A percentile compares a stretch with the other conserved stretches of the same genome.
phyloP scores from a whole-genome alignment of 2,797 vertebrate species.

The Sparidentex hasta region DNA sequence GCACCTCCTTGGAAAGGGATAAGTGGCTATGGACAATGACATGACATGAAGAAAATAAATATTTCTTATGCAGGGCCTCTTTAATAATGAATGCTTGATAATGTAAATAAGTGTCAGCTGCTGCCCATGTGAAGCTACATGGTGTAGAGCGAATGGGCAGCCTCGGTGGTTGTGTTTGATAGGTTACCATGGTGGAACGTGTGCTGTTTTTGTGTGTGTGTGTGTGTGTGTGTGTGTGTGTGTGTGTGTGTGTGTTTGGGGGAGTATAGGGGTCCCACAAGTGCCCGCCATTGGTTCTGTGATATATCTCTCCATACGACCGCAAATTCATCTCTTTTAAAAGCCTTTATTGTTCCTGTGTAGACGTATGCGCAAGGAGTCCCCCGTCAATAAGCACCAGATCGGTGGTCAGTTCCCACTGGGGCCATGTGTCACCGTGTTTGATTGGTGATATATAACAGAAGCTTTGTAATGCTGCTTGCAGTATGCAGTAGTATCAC shows the following conservation, averaged over 20 bases:
- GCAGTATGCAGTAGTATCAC: neutral
- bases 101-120: neutral
- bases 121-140: neutral
- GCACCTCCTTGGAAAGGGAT: too few relatives aligned
- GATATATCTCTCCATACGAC: too few relatives aligned
- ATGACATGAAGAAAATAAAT: too few relatives aligned
- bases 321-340: neutral
- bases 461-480: neutral
- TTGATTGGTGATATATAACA: slow-evolving; percentile 3
- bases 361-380: neutral
- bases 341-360: neutral
- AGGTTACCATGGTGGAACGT: neutral
- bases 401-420: neutral
- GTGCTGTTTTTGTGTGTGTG: neutral
- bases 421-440: neutral
- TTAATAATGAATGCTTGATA: neutral
- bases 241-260: too few relatives aligned
- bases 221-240: neutral
- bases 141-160: neutral
- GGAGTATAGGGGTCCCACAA: too few relatives aligned
- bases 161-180: neutral
- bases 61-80: too few relatives aligned
- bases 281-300: neutral
- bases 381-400: neutral
- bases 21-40: too few relatives aligned